These are phyloP conservation scores for Uropetala carovei DNA, from an alignment of 2,888 invertebrate species.

Conservation along the genomic window DNA sequence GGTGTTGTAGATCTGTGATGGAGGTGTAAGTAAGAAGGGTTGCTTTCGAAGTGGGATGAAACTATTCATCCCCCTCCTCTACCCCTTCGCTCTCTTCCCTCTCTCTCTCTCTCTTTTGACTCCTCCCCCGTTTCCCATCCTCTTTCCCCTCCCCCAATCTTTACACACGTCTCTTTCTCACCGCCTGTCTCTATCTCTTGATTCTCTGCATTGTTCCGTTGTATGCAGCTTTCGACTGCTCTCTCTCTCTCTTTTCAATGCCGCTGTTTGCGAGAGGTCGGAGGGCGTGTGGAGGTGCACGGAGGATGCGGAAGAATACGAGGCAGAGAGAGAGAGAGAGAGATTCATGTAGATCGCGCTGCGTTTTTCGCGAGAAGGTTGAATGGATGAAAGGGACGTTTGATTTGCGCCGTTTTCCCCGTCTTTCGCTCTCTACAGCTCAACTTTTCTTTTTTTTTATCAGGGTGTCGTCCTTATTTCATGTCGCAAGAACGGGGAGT, in stretches of 20 bases:
- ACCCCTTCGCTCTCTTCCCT: neutral
- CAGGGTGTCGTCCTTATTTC: neutral
- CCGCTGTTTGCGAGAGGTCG: constrained; percentile 26
- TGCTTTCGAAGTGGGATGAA: neutral
- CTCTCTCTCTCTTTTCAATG: neutral
- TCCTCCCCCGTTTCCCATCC: neutral
- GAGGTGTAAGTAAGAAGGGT: constrained; percentile 21
- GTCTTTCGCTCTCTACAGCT: neutral
- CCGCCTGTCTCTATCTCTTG: neutral
- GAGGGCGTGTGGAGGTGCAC: neutral
- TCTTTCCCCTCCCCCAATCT: neutral
- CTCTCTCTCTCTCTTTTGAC: neutral
- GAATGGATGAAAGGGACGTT: no score
- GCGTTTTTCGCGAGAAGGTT: no score
- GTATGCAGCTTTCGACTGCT: neutral
- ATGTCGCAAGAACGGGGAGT: neutral
- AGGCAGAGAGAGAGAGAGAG: neutral
- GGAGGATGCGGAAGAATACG: neutral
- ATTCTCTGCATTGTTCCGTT: neutral
- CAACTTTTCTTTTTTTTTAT: neutral
- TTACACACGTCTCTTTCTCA: neutral
- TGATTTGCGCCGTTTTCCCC: neutral
- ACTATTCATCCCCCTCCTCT: neutral
- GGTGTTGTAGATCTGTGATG: neutral
- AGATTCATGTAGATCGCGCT: neutral